phyloP scores from a whole-genome alignment of 2,797 vertebrate genomes.

The Pipistrellus kuhlii region DNA sequence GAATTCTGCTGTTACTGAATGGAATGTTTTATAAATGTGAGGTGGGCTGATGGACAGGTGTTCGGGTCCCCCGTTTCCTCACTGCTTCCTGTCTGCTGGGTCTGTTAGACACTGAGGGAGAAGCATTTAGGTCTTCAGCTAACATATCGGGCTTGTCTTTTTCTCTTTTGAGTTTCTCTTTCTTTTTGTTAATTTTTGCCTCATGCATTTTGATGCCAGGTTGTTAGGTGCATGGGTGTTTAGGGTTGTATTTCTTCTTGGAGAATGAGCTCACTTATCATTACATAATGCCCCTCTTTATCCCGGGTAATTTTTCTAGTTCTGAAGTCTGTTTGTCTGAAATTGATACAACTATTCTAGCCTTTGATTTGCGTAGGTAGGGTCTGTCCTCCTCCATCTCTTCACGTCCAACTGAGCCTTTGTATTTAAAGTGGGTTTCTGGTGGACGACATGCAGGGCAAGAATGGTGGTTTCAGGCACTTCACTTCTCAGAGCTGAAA shows the following conservation, averaged over 20 bases:
- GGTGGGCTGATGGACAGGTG: neutral
- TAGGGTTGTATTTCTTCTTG: neutral
- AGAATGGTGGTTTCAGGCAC: neutral
- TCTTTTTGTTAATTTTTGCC: neutral
- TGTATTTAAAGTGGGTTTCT: neutral
- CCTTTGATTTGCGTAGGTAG: neutral
- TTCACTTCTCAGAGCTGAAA: neutral
- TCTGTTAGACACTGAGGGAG: no score
- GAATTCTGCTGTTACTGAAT: neutral
- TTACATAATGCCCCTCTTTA: neutral
- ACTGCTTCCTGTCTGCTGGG: neutral
- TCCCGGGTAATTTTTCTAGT: neutral
- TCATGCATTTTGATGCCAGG: no score
- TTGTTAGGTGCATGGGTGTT: neutral
- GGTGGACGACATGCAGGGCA: neutral
- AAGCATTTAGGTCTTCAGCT: neutral
- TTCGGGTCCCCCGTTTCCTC: neutral
- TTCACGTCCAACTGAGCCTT: neutral
- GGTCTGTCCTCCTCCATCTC: neutral
- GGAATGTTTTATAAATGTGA: neutral
- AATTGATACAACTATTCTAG: neutral
- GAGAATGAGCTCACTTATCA: neutral
- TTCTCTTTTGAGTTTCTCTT: neutral
- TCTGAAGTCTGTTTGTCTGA: neutral
- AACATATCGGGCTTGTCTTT: fast-evolving